These are phyloP conservation scores for Pseudotriccus pelzelni DNA, from an alignment of 2,797 vertebrate genomes.

Conservation along the genomic window DNA sequence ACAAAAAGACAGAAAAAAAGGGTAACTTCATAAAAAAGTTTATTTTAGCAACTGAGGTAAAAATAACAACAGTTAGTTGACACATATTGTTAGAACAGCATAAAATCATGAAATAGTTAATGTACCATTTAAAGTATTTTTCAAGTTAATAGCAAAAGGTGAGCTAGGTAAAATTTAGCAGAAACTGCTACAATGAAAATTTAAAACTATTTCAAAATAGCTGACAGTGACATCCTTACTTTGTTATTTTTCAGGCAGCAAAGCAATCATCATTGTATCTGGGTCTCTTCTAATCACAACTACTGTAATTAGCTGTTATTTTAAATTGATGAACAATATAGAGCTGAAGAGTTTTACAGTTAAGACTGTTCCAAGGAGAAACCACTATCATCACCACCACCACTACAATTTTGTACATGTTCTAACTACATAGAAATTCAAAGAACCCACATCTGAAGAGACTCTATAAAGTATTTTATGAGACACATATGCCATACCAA, in stretches of 20 bases:
- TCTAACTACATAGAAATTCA: constrained; percentile 40
- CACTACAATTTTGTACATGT: not conserved
- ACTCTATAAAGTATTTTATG: constrained; percentile 32
- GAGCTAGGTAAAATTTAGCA: not conserved
- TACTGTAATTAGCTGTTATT: not conserved
- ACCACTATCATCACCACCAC: constrained; percentile 7
- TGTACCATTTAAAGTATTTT: not conserved
- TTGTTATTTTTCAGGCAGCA: not conserved
- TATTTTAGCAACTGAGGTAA: not conserved
- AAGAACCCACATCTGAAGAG: constrained; percentile 52
- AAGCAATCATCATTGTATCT: not conserved
- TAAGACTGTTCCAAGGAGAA: not conserved
- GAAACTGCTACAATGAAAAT: not conserved
- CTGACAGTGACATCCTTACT: not conserved
- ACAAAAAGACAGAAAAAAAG: not conserved
- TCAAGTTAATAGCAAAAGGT: not conserved
- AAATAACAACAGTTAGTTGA: not conserved
- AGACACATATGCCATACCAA: constrained; percentile 45
- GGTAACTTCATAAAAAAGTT: not conserved
- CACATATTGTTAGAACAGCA: not conserved
- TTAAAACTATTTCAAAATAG: not conserved
- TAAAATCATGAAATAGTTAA: not conserved
- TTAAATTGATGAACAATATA: not conserved
- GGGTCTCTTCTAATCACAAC: not conserved
- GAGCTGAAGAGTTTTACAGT: not conserved